Evolutionary conservation across 2,888 invertebrate genomes (phyloP), one percentile per base, ranked within the genome.

Genomic region (Dryomyza anilis): DNA sequence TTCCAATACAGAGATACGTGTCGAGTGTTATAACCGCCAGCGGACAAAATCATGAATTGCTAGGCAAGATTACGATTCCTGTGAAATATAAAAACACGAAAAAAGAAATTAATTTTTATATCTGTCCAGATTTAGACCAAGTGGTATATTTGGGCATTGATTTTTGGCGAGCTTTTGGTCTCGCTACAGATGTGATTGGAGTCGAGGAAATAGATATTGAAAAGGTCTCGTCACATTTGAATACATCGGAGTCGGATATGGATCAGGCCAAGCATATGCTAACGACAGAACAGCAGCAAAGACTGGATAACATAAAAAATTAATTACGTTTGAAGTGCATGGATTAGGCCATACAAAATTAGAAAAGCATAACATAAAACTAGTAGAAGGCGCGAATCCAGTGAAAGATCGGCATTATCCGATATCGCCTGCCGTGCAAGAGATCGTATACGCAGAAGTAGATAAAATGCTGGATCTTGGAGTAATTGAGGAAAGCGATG

Each of bases 341-440:
- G 63, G 60, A 0, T 48, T 66, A 39, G 67, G 70, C 1, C 58
- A 63, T 48, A 72, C 69, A 3, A 7, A 27, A 1, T 12, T 70
- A 0, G 58, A 65, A 23, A 65, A 46, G 16, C 70, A 69, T 29
- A 8, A 19, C 1, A 71, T 70, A 16, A 63, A 68, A 19, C 61
- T 67, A 3, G 57, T 69, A 4, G 64, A 65, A 5, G 61, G 68
- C 3, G 52, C 25, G 50, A 65, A 52, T 21, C 66, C 63, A 7
- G 56, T 67, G 19, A 64, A 64, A 19, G 66, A 67, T n/a, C n/a
- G n/a, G n/a, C n/a, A n/a, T n/a, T n/a, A n/a, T n/a, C n/a, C n/a
- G n/a, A n/a, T n/a, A n/a, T n/a, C n/a, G n/a, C n/a, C n/a, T n/a
- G n/a, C n/a, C n/a, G n/a, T n/a, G n/a, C n/a, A n/a, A n/a, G n/a